A percentile compares a stretch with the other conserved stretches of the same genome.
These are phyloP conservation scores for Pterocles orientalis DNA, from an alignment of 2,113 vertebrate genomes.

Conservation along the genomic window DNA sequence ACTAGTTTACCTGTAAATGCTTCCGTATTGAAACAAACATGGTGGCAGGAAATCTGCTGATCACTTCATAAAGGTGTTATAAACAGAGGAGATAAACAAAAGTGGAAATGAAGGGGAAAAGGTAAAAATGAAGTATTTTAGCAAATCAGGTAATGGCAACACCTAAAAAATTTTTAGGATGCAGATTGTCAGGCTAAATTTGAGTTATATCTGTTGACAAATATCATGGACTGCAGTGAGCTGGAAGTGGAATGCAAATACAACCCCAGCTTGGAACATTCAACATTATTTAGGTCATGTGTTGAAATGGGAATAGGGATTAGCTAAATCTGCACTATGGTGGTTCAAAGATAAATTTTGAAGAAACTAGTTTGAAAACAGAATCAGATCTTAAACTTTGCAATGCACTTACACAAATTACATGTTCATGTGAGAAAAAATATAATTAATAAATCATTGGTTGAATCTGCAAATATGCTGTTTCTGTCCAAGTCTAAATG, in stretches of 20 bases:
- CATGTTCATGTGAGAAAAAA: background rate
- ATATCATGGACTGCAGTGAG: background rate
- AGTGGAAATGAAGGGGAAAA: background rate
- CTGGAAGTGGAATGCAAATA: background rate
- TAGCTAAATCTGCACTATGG: background rate
- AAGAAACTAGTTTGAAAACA: background rate
- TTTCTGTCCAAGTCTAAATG: background rate
- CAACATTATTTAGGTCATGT: background rate
- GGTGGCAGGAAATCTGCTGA: background rate
- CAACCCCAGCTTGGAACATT: background rate
- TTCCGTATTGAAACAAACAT: background rate
- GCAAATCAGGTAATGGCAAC: background rate
- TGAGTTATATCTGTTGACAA: background rate
- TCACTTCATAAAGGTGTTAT: background rate
- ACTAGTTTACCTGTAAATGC: background rate
- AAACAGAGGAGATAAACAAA: background rate
- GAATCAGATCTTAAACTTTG: background rate
- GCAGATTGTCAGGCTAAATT: background rate
- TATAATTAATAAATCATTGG: background rate
- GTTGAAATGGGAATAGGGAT: background rate
- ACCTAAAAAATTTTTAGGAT: background rate
- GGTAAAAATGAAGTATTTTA: background rate
- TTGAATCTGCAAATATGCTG: background rate
- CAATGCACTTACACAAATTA: background rate
- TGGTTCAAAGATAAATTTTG: background rate